Evolutionary conservation across 2,797 vertebrate genomes (phyloP), one percentile per base, ranked within the genome.

Genomic region (Chromis chromis): DNA sequence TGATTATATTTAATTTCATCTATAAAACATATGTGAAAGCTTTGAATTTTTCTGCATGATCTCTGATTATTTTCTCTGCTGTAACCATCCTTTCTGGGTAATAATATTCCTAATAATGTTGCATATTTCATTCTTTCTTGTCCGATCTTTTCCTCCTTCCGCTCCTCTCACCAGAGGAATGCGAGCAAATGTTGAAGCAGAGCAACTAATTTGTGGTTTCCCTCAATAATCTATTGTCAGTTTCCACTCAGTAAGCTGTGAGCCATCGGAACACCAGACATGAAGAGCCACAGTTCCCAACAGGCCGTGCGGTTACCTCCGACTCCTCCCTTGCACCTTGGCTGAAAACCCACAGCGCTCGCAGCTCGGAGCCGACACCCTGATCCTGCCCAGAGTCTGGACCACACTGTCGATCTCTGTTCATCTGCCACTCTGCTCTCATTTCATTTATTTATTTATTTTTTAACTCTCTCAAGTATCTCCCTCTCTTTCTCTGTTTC

Each of bases 121-220:
- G 27, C 65, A 61, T 28, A 13, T 53, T 73, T 25, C 49, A 39
- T 44, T 63, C 25, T 48, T 46, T 61, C 61, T 62, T 55, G 25
- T 57, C 61, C 56, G 22, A 44, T 79, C 22, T 48, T 52, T 56
- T 44, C 53, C 39, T 50, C 62, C 49, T 42, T 70, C 62, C 49
- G 27, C 70, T 75, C 67, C 10, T 13, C 49, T 78, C 62, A 70
- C 79, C 46, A 0, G 75, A 70, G 82, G 48, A 74, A 76, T 74
- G 48, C 22, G 64, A 76, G 68, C 46, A 36, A 84, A 78, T 69
- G 75, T 63, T 65, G 65, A 74, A 64, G 82, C 70, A 77, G 77
- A 74, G 69, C 70, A 79, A 83, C 81, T 87, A 74, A 88, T 91
- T 91, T 90, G 88, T 39, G 85, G 81, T 86, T 88, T 86, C 71